Base-by-base conservation (phyloP, 1,140 invertebrate species). In the Drosophila nikananu region DNA sequence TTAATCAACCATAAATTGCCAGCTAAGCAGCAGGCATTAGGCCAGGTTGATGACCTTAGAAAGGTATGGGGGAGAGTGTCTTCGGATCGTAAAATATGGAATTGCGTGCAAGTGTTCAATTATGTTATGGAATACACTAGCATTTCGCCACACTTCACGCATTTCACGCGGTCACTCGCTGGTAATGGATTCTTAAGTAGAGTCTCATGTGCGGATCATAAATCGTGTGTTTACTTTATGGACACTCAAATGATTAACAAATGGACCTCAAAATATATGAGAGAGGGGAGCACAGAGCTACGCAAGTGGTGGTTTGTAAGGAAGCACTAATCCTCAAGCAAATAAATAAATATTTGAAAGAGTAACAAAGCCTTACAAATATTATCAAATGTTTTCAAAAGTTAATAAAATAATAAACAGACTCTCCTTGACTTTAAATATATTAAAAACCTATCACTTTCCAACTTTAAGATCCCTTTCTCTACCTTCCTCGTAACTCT, bases 61-160 rank as follows among this genome's bases (percentile, higher is more conserved):
- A 51, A 37, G 35, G 60, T 15, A 25, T 5, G 25, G 21, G 67
- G 17, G 49, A 30, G 48, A 67, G 61, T 70, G 71, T 86, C 78
- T 81, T 86, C 52, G 61, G 66, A 78, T 84, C 82, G 82, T 81
- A 86, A 86, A 86, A 86, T 79, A 86, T 86, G 83, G 64, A 86
- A 86, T 86, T 75, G 82, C 82, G 82, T 86, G 82, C 82, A 86
- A 86, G 83, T 86, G 82, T 86, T 63, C 80, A 86, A 86, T 86
- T 86, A 86, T 86, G 75, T 61, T 66, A 19, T 3, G 4, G 21
- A 70, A 77, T 15, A 65, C 42, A 54, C 21, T 35, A 37, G 54
- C 66, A 73, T 79, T 86, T 86, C 68, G 82, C 68, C 64, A 86
- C 83, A 86, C 79, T 86, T 86, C 83, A 86, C 82, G 82, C 82